Base-by-base conservation (phyloP, 2,113 vertebrate genomes). In the Thomomys bottae region DNA sequence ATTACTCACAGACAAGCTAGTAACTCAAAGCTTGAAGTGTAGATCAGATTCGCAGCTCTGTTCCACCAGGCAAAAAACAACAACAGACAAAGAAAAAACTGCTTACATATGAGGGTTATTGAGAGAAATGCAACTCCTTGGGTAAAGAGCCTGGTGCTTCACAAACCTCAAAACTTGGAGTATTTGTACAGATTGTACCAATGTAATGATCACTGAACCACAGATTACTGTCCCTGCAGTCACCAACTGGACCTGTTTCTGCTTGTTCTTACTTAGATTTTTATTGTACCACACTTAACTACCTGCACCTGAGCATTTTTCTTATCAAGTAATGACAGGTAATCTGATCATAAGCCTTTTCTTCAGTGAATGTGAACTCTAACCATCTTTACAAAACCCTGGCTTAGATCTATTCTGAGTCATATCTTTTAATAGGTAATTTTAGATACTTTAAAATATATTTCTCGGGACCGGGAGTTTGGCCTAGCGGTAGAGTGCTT, bases 361-460 rank as follows among this genome's bases (percentile, higher is more conserved):
- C 78, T 87, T 78, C 6, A 63, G 82, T 15, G 32, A 73, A 23
- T 0, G 0, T 70, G 91, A 88, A 87, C 68, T 66, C 79, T 78
- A n/a, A 67, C 26, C 85, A 28, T 86, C 86, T 88, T 92, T 84
- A 82, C 15, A 84, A 76, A 93, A 90, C 45, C 75, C 23, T 28
- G 45, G 54, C 63, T 91, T 63, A 72, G 21, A 59, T 66, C 34
- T 24, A 68, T 70, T 57, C 67, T 70, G 77, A 90, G 59, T 87
- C 91, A 91, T 24, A 82, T 10, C 32, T 87, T 85, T 73, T 79
- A 32, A 71, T 34, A 84, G 61, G 70, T 88, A 36, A 88, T 49
- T 86, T 57, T 64, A 64, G 34, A 78, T 1, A 73, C 30, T 36
- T 30, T 85, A 66, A 49, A 61, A 79, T 34, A 12, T 36, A 77